A percentile compares a stretch with the other conserved stretches of the same genome.
Evolutionary conservation across 2,888 invertebrate genomes (phyloP).

Genomic region (Ectemnius lituratus): DNA sequence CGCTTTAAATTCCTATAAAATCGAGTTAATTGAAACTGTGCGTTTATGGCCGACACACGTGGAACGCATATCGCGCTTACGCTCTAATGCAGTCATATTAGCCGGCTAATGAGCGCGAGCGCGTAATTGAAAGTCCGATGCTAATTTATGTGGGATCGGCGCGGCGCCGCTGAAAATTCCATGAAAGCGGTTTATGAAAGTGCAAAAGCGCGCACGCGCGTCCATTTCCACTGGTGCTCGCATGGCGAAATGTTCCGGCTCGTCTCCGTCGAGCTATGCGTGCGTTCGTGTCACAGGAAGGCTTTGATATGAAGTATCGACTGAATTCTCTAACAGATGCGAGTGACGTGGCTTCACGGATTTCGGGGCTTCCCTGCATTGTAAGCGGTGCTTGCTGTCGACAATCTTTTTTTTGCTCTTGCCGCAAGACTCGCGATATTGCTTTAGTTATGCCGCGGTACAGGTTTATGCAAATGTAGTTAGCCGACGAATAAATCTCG

Average conservation of each 20-base stretch:
- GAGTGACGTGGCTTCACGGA: conserved; percentile 55
- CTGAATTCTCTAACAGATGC: conserved; percentile 61
- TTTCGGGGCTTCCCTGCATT: conserved; percentile 23
- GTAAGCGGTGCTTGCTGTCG: conserved; percentile 31
- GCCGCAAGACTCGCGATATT: not conserved
- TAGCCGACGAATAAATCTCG: too few species aligned
- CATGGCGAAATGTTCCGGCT: too few species aligned
- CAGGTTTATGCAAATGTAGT: conserved; percentile 1
- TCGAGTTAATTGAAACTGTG: too few species aligned
- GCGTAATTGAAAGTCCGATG: conserved; percentile 61
- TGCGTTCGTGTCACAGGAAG: not conserved
- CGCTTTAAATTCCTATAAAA: too few species aligned
- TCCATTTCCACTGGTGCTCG: too few species aligned
- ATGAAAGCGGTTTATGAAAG: conserved; percentile 10
- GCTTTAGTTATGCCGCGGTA: not conserved
- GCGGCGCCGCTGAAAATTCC: conserved; percentile 51
- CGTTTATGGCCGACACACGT: too few species aligned
- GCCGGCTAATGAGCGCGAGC: conserved; percentile 15
- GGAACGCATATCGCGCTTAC: too few species aligned
- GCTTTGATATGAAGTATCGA: conserved; percentile 62
- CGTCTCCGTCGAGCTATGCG: too few species aligned
- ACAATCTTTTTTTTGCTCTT: not conserved
- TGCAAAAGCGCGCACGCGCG: not conserved
- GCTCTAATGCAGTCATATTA: too few species aligned
- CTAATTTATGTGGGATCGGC: conserved; percentile 64